phyloP scores from a whole-genome alignment of 2,888 invertebrate genomes.

The Drosophila multiciliata region DNA sequence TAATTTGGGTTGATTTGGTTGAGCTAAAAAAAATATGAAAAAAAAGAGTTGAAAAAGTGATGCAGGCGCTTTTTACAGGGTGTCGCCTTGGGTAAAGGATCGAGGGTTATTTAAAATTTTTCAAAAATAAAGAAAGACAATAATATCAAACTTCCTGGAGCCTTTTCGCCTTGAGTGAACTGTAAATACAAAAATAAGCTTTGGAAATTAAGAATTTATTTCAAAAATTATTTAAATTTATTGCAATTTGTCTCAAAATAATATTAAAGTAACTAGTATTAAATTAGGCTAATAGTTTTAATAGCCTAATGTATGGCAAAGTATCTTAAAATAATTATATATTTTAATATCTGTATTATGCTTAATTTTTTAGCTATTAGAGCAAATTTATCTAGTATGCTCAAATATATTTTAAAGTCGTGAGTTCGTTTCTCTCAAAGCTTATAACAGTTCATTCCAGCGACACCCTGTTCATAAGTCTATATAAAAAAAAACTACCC shows the following conservation, averaged over 20 bases:
- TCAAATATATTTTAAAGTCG: neutral
- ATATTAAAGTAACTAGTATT: no score
- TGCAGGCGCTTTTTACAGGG: constrained; percentile 51
- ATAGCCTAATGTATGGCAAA: neutral
- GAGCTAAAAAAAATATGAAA: constrained; percentile 16
- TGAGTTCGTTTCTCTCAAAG: neutral
- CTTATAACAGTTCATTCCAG: neutral
- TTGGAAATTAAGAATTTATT: no score
- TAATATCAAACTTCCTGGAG: neutral
- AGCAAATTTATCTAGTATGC: neutral
- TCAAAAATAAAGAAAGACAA: neutral
- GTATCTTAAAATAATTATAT: neutral
- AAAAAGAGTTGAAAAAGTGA: constrained; percentile 50
- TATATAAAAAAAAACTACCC: constrained; percentile 38
- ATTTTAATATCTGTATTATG: neutral
- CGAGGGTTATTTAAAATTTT: neutral
- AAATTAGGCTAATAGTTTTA: no score
- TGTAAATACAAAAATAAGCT: neutral
- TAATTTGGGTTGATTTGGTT: constrained; percentile 74
- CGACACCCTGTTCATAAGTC: constrained; percentile 59
- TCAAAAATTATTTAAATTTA: no score
- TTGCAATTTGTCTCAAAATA: no score
- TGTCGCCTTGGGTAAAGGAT: constrained; percentile 19
- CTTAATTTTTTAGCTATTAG: neutral
- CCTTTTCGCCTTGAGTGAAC: neutral